Evolutionary conservation across 2,113 vertebrate genomes (phyloP).

Genomic region (Brachypteracias leptosomus): DNA sequence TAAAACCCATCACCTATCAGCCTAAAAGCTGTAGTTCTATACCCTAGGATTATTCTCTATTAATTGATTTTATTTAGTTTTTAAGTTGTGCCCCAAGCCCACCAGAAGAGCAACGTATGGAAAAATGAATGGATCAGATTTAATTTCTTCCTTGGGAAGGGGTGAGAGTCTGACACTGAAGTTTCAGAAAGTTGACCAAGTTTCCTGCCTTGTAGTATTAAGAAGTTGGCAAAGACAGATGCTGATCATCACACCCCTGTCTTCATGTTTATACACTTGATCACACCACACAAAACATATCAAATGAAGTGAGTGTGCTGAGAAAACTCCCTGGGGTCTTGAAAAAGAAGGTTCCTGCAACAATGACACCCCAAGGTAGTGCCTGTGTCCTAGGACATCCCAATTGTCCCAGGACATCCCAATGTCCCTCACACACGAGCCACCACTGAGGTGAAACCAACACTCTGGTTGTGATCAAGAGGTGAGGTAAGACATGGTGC

Average conservation of each 20-base stretch:
- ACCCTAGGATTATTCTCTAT: background rate
- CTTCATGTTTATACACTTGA: background rate
- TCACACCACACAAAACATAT: background rate
- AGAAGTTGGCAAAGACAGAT: background rate
- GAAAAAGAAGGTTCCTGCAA: background rate
- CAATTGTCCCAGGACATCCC: background rate
- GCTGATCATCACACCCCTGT: background rate
- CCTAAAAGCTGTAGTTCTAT: background rate
- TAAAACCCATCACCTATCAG: slow-evolving; percentile 42
- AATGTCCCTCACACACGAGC: background rate
- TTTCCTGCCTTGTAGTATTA: background rate
- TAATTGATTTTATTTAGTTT: background rate
- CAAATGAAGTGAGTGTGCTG: background rate
- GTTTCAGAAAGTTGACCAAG: background rate
- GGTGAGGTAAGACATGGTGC: background rate
- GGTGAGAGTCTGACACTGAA: too few species aligned
- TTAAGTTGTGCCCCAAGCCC: background rate
- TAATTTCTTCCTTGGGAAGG: background rate
- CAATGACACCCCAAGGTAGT: background rate
- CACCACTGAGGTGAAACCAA: background rate
- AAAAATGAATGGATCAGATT: background rate
- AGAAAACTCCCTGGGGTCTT: background rate
- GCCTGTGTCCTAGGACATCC: background rate
- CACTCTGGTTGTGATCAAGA: background rate
- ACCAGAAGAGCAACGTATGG: background rate